Base-by-base conservation (phyloP, 2,113 vertebrate genomes). In the Lophura nycthemera region DNA sequence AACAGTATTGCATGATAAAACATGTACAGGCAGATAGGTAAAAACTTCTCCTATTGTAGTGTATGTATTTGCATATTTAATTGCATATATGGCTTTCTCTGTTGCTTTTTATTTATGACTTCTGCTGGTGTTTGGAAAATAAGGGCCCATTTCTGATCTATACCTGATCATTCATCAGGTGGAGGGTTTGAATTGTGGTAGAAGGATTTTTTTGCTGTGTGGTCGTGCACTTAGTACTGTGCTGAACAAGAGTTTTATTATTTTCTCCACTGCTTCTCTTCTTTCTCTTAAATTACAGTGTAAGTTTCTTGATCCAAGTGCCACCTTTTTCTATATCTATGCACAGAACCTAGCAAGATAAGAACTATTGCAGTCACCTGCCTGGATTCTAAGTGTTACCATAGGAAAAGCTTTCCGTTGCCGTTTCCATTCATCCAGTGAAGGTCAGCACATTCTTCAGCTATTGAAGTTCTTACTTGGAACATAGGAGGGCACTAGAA, bases 401-500 rank as follows among this genome's bases (percentile, higher is more conserved):
- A 4, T 24, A 36, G 24, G 63, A 42, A 78, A 75, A 34, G 2
- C 3, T 12, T 48, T 19, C 30, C 2, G 8, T 56, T 65, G 8
- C 5, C 32, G 72, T 72, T 21, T 6, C 75, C 42, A 2, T 11
- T 10, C 4, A 10, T 45, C 57, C 6, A 5, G 0, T 1, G 42
- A 20, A 20, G 27, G 38, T 11, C 8, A 11, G 61, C 24, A 0
- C 15, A 0, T 57, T 30, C 13, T 57, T 32, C 3, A 50, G 9
- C 18, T 3, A 0, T 18, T 59, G 79, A 4, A 71, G 47, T 79
- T 91, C 63, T 17, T 5, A 7, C 4, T 3, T 5, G 34, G 65
- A 56, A 81, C 96, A 81, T 86, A 56, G 69, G 95, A 88, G 93
- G 93, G 95, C 93, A 86, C 76, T 50, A 57, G 50, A 86, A 94